Base-by-base conservation (phyloP, 2,113 vertebrate species). In the Hucho hucho region DNA sequence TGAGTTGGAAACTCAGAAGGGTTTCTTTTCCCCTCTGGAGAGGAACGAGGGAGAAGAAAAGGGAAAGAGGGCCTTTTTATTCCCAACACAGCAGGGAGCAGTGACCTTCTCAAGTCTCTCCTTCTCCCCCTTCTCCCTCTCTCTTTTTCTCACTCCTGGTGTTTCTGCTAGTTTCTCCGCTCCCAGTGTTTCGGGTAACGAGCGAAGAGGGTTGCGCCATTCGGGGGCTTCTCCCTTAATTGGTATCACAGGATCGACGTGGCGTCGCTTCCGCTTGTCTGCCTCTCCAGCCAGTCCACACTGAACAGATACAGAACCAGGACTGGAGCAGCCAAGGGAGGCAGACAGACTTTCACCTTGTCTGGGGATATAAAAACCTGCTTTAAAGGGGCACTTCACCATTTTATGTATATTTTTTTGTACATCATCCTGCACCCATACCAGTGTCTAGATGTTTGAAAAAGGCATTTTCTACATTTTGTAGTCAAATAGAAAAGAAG, bases 51-150 rank as follows among this genome's bases (percentile, higher is more conserved):
- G 49, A 53, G 18, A 4, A 53, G 14, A 53, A 53, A 53, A 53
- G 16, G 1, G 49, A 53, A 53, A 18, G 49, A 53, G 4, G 1
- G 14, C 3, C 5, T 53, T 5, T 53, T 1, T 53, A 53, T 14
- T 53, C 49, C 49, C 14, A 53, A 53, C 73, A 70, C 80, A 72
- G 79, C 77, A 28, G 20, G 75, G 74, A 82, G 71, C 7, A 24
- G 37, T 77, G 78, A 83, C 79, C 75, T 79, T 83, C 76, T 72
- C 26, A 78, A 71, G 69, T 72, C 53, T 28, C 47, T 47, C 22
- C 59, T 70, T 72, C 53, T 25, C 69, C 63, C 56, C 32, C 24
- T 67, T 68, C 63, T 63, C n/a, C 59, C 71, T 61, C 26, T 32
- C 29, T 9, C 26, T 12, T 3, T 70, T 9, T 49, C 22, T 4